These are phyloP conservation scores for Scrobipalpa atriplicella DNA, from an alignment of 2,888 invertebrate species.

Conservation along the genomic window DNA sequence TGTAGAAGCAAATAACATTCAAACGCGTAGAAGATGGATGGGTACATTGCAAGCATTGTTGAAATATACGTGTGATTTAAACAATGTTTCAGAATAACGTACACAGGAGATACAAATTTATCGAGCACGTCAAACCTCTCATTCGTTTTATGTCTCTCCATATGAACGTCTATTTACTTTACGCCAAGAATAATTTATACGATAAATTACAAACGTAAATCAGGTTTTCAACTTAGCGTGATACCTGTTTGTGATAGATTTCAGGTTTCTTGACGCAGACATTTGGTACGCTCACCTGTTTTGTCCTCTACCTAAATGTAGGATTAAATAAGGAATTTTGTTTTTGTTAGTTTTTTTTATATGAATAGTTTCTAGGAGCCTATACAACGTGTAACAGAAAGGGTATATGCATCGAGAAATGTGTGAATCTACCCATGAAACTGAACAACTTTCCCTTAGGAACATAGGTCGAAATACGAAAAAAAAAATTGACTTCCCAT, in stretches of 20 bases:
- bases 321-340: too few species aligned
- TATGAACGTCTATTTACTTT: background rate
- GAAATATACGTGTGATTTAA: background rate
- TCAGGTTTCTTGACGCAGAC: background rate
- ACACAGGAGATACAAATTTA: constrained; percentile 1
- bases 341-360: too few species aligned
- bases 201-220: background rate
- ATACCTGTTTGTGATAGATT: background rate
- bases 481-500: too few species aligned
- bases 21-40: background rate
- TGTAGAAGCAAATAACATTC: background rate
- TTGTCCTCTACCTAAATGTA: too few species aligned
- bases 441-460: too few species aligned
- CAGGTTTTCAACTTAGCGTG: constrained; percentile 3
- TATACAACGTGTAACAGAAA: too few species aligned
- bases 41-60: background rate
- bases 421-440: too few species aligned
- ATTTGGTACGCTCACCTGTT: too few species aligned
- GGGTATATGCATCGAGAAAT: too few species aligned
- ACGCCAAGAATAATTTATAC: background rate
- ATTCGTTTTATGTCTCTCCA: constrained; percentile 1
- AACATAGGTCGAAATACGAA: too few species aligned
- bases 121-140: background rate
- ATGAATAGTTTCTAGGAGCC: too few species aligned
- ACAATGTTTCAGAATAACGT: background rate